Base-by-base conservation (phyloP, 2,888 invertebrate species). In the Pammene aurita region DNA sequence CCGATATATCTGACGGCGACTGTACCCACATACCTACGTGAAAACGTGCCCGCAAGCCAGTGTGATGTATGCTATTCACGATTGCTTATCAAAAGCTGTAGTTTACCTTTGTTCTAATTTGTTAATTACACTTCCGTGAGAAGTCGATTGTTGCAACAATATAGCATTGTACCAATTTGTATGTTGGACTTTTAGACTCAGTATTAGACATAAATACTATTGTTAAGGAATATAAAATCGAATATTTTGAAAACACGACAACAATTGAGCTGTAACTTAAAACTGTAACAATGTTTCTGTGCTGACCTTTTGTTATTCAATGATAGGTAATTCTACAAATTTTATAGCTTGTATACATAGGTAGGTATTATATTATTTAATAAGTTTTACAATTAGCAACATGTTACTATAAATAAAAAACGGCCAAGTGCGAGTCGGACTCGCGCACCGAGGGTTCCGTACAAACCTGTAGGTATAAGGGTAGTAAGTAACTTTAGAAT, bases 1-100 rank as follows among this genome's bases (percentile, higher is more conserved):
- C n/a, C n/a, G n/a, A n/a, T n/a, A n/a, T n/a, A n/a, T n/a, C n/a
- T n/a, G n/a, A n/a, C n/a, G n/a, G n/a, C n/a, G n/a, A n/a, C n/a
- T n/a, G n/a, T n/a, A n/a, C n/a, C n/a, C n/a, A n/a, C n/a, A n/a
- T n/a, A 4, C 26, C 26, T 26, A 26, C 26, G 26, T 26, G 26
- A 26, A 26, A 26, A 26, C 26, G 26, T 26, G 26, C 26, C 26
- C 26, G 26, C 26, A 26, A 1, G 26, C 2, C 26, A 26, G 26
- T 26, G 26, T 4, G 26, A 26, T 26, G 26, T 26, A 26, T 2
- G 41, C n/a, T 52, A 63, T 52, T 68, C 67, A 50, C 41, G 54
- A 54, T 69, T 46, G 44, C 64, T 68, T 68, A 68, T 68, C 64
- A 64, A 61, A n/a, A 58, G 44, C 58, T 14, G 62, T 62, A 56